These are phyloP conservation scores for Myotis lucifugus DNA, from an alignment of 2,113 vertebrate genomes.

Conservation along the genomic window DNA sequence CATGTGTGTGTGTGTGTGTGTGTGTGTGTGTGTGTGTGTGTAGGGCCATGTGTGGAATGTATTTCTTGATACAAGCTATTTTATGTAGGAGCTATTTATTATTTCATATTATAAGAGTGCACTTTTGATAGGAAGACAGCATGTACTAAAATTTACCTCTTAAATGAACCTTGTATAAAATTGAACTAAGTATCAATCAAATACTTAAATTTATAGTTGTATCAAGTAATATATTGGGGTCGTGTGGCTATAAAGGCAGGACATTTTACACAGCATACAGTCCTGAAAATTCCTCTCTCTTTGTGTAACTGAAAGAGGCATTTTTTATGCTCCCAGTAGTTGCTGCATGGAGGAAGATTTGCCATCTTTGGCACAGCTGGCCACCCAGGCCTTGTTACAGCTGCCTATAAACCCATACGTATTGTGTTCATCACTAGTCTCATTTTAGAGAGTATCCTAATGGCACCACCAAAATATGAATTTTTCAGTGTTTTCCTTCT, in stretches of 20 bases:
- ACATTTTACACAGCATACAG: background rate
- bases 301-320: background rate
- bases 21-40: background rate
- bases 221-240: background rate
- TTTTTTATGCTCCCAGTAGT: background rate
- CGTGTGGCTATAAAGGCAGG: background rate
- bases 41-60: background rate
- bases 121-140: background rate
- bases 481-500: background rate
- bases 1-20: background rate
- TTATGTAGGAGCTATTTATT: background rate
- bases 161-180: background rate
- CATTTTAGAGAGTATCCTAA: background rate
- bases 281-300: background rate
- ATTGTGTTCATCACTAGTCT: background rate
- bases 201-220: background rate
- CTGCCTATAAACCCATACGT: background rate
- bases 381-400: background rate
- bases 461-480: background rate
- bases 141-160: background rate
- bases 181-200: background rate
- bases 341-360: background rate
- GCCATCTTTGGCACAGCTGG: background rate
- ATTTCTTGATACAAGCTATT: background rate
- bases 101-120: background rate